phyloP scores from a whole-genome alignment of 2,113 vertebrate genomes.

The Synchiropus splendidus region DNA sequence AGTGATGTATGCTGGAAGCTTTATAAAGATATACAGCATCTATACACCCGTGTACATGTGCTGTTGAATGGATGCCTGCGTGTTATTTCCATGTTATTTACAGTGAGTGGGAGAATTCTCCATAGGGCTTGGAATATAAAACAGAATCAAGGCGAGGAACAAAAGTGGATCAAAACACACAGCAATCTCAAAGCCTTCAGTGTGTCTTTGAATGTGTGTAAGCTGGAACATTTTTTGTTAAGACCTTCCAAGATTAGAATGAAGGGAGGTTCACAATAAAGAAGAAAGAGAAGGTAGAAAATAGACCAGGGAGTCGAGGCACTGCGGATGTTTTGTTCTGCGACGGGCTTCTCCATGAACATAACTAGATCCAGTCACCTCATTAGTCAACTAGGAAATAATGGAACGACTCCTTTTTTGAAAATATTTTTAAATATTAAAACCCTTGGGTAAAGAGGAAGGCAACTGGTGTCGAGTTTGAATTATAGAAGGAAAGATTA shows the following conservation, averaged over 20 bases:
- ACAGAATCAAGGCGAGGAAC: conserved; percentile 17
- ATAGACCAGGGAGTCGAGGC: conserved; percentile 32
- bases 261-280: conserved; percentile 17
- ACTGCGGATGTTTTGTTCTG: conserved; percentile 17
- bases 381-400: conserved; percentile 1
- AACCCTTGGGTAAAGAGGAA: too few species aligned
- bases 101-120: conserved; percentile 2
- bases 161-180: conserved; percentile 22
- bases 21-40: conserved; percentile 1
- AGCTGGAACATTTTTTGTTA: conserved; percentile 19
- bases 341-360: conserved; percentile 16
- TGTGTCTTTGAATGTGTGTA: conserved; percentile 15
- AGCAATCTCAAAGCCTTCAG: conserved; percentile 19
- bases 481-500: too few species aligned
- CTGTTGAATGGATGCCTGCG: background rate
- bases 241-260: conserved; percentile 46
- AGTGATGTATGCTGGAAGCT: conserved; percentile 2
- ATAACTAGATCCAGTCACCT: conserved; percentile 3
- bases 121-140: conserved; percentile 15
- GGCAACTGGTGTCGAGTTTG: too few species aligned
- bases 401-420: too few species aligned
- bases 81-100: conserved; percentile 9
- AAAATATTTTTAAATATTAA: too few species aligned
- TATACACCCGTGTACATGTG: background rate
- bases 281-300: conserved; percentile 27